These are phyloP conservation scores for Clarias gariepinus DNA, from an alignment of 2,113 vertebrate genomes.

Conservation along the genomic window DNA sequence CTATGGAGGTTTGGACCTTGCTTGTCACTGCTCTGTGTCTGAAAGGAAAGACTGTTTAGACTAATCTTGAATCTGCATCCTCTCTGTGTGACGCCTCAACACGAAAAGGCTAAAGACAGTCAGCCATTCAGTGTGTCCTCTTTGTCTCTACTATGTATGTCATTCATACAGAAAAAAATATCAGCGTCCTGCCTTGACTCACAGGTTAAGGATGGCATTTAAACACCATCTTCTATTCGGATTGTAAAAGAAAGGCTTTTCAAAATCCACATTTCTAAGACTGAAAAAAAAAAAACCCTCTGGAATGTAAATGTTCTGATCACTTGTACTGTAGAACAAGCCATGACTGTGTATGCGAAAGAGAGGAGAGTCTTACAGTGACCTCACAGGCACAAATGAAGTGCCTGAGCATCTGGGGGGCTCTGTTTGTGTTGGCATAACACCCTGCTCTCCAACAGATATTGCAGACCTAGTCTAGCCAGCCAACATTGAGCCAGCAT, in stretches of 20 bases:
- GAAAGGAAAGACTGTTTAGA: constrained; percentile 28
- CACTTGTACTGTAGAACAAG: not conserved
- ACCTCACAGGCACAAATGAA: constrained; percentile 50
- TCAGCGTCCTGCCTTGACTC: not conserved
- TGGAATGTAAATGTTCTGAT: not conserved
- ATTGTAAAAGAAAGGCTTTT: constrained; percentile 6
- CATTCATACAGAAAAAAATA: constrained; percentile 17
- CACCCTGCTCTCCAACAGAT: constrained; percentile 47
- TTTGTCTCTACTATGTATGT: not conserved
- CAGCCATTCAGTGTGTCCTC: constrained; percentile 18
- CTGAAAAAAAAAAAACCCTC: not conserved
- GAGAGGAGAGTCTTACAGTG: constrained; percentile 37
- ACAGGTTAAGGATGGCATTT: constrained; percentile 40
- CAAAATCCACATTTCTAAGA: not conserved
- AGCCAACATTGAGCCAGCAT: constrained; percentile 15
- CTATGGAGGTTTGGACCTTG: constrained; percentile 31
- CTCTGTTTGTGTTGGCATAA: constrained; percentile 60
- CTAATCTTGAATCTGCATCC: constrained; percentile 3
- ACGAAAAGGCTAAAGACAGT: constrained; percentile 20
- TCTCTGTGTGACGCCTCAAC: not conserved
- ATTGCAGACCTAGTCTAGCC: constrained; percentile 36
- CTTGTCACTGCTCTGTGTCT: constrained; percentile 38
- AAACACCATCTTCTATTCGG: not conserved
- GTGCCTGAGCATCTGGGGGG: constrained; percentile 22
- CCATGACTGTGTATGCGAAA: constrained; percentile 7